Evolutionary conservation across 2,113 vertebrate genomes (phyloP), one percentile per base, ranked within the genome.

Genomic region (Gadus macrocephalus): DNA sequence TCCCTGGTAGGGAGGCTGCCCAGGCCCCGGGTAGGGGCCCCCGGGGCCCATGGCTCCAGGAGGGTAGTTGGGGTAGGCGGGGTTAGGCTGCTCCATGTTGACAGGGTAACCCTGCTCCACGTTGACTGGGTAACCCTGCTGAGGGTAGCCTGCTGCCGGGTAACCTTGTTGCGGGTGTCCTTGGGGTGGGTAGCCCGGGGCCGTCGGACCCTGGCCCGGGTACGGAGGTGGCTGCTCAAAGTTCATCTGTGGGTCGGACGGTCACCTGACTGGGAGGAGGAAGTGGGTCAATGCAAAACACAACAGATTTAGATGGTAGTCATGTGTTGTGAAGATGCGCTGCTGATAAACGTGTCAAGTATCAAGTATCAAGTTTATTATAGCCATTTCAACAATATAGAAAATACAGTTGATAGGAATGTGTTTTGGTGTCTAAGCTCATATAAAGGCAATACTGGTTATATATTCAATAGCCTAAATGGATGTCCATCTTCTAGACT

Each of bases 191-290:
- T 96, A 96, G 1, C 81, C 81, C 9, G 95, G 94, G 80, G 95
- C 95, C 0, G 87, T 80, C 0, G 95, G 92, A 53, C 90, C 93
- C 0, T 86, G 91, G 77, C 93, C 93, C 0, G 94, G 78, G 87
- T 97, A 97, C 0, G 95, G 95, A 12, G 95, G 95, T 31, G 95
- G 95, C 63, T 95, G 93, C 76, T 94, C 95, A 81, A 90, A 93
- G 83, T 92, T 96, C 95, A 96, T 96, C 84, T 78, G 67, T 77
- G 65, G 71, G 82, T 60, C 67, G 68, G 68, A 69, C 31, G 68
- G 74, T 82, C 67, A 76, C 83, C 93, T 93, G 83, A 87, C 53
- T 17, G 16, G 69, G 19, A 63, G 55, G 5, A 77, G 62, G 42
- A 7, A 49, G 42, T 49, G 42, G 8, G 9, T 49, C 42, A 49